phyloP scores from a whole-genome alignment of 2,888 invertebrate species.

The Drosophila stalkeri region DNA sequence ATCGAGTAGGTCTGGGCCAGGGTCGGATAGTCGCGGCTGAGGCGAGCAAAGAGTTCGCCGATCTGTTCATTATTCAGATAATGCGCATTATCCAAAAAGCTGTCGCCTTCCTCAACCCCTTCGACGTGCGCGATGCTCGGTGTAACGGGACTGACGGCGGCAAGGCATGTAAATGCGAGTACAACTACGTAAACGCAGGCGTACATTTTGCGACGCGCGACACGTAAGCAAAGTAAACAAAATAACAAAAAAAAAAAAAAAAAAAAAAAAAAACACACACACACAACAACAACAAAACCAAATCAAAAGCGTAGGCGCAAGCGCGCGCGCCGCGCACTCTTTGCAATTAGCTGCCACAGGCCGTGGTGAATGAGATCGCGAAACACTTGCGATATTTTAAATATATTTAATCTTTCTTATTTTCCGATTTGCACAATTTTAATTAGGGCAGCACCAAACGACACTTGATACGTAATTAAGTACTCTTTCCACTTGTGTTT shows the following conservation, averaged over 20 bases:
- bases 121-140: conserved; percentile 43
- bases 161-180: conserved; percentile 36
- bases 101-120: conserved; percentile 66
- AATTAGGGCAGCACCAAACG: conserved; percentile 3
- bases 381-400: conserved; percentile 39
- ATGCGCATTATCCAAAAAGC: conserved; percentile 84
- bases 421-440: conserved; percentile 22
- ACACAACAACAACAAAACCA: neutral
- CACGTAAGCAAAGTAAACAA: conserved; percentile 55
- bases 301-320: conserved; percentile 49
- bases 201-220: conserved; percentile 58
- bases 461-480: conserved; percentile 4
- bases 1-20: conserved; percentile 90
- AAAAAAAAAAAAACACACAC: neutral
- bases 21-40: conserved; percentile 89
- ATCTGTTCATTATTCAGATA: conserved; percentile 91
- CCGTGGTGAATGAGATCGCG: conserved; percentile 16
- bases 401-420: neutral
- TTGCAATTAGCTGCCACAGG: neutral
- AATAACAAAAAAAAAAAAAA: conserved; percentile 28
- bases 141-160: conserved; percentile 9
- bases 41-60: conserved; percentile 87
- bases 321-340: conserved; percentile 42
- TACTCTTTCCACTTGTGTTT: conserved; percentile 4
- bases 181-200: conserved; percentile 34